Base-by-base conservation (phyloP, 2,113 vertebrate genomes). In the Ceyx cyanopectus region DNA sequence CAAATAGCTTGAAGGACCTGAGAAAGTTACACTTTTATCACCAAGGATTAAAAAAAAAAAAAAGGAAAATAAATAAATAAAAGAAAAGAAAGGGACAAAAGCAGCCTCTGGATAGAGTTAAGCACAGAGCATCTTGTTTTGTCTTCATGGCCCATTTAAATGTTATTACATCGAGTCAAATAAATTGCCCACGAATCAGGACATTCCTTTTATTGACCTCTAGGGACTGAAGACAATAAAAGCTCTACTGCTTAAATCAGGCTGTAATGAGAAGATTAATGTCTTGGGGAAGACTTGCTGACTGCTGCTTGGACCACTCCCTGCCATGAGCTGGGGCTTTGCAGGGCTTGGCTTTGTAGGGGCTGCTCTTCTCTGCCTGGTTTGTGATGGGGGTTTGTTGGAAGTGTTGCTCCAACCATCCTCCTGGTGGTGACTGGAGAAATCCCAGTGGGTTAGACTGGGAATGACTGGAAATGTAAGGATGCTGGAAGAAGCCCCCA, bases 181-280 rank as follows among this genome's bases (percentile, higher is more conserved):
- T 51, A 61, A 96, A 96, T 93, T 81, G 80, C 83, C 65, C 85
- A 74, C 63, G 72, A 75, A 68, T 85, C 57, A 63, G 83, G 32
- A 73, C 6, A 0, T 85, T 92, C 63, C 69, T 88, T 67, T 45
- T 75, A 6, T 65, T 45, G 73, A 88, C 93, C 93, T 88, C 85
- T 41, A 78, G 94, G 80, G 93, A 93, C 34, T 0, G 1, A 50
- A 83, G 69, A 90, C 80, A 95, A 54, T 86, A 89, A 67, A 84
- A 90, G 32, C 69, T 61, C 18, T 29, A 72, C 80, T 6, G 7
- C 74, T 81, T 57, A 48, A 84, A 86, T 65, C 48, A 45, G 68
- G 41, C 53, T 5, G 3, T n/a, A 81, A 88, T 53, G 85, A 72
- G 83, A 50, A 86, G 80, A 92, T 93, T 45, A 48, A 94, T 86